Conservation (phyloP, 2,888 invertebrate species). For the Andrena bucephala region DNA sequence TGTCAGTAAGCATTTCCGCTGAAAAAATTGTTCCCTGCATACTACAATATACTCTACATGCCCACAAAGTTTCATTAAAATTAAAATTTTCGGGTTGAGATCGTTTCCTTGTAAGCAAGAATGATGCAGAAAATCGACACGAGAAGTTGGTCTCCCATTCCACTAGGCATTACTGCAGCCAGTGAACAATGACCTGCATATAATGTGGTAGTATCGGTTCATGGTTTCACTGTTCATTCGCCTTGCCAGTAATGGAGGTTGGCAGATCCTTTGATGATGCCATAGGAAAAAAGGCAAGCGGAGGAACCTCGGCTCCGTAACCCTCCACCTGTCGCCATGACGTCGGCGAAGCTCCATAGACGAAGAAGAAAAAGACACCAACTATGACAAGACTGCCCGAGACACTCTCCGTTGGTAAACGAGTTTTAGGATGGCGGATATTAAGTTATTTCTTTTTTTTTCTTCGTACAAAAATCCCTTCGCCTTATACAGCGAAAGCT, state of each 20-base stretch:
- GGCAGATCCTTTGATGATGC: slow-evolving; percentile 76
- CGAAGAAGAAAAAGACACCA: slow-evolving; percentile 47
- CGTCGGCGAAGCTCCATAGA: slow-evolving; percentile 49
- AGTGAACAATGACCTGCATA: slow-evolving; percentile 71
- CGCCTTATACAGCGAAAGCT: slow-evolving; percentile 33
- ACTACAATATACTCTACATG: too few relatives aligned
- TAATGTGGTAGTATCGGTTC: slow-evolving; percentile 68
- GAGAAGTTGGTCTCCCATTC: slow-evolving; percentile 42
- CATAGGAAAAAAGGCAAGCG: slow-evolving; percentile 22
- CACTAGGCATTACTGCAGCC: slow-evolving; percentile 36
- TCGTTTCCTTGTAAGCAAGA: too few relatives aligned
- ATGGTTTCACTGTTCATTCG: slow-evolving; percentile 69
- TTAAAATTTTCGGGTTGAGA: too few relatives aligned
- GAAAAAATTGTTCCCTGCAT: too few relatives aligned
- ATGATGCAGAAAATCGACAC: slow-evolving; percentile 50
- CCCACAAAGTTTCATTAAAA: too few relatives aligned
- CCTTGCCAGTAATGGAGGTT: slow-evolving; percentile 70
- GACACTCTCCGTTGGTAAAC: slow-evolving; percentile 55
- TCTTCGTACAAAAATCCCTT: slow-evolving; percentile 39
- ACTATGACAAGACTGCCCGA: slow-evolving; percentile 57
- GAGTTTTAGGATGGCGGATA: slow-evolving; percentile 56
- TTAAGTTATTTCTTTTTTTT: slow-evolving; percentile 56
- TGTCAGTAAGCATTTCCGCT: too few relatives aligned
- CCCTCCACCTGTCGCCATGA: slow-evolving; percentile 68
- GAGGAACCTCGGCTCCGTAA: slow-evolving; percentile 47